These are phyloP conservation scores for Kuschelorhynchus macadamiae DNA, from an alignment of 2,888 invertebrate species.

Conservation along the genomic window DNA sequence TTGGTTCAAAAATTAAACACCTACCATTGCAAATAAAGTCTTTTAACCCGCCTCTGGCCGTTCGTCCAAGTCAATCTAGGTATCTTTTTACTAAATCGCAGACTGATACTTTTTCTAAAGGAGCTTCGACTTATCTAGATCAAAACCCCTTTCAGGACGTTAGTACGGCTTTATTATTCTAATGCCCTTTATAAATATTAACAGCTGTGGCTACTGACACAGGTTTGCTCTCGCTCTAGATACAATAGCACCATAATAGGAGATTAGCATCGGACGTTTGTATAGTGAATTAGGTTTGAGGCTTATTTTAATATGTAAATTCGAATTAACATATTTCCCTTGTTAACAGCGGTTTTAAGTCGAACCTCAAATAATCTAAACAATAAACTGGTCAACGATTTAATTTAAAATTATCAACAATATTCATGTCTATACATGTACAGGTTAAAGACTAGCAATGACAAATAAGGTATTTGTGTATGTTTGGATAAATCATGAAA, in stretches of 20 bases:
- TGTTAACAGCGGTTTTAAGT: too few relatives aligned
- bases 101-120: constrained; percentile 42
- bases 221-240: constrained; percentile 24
- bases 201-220: constrained; percentile 57
- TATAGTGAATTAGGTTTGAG: constrained; percentile 6
- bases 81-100: constrained; percentile 12
- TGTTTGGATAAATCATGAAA: too few relatives aligned
- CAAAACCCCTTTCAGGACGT: constrained; percentile 52
- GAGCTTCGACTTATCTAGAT: constrained; percentile 53
- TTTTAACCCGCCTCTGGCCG: constrained; percentile 7
- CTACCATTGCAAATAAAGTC: too few relatives aligned
- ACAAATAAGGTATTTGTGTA: too few relatives aligned
- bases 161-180: constrained; percentile 56
- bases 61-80: not conserved
- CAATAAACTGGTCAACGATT: too few relatives aligned
- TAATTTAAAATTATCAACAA: too few relatives aligned
- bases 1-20: too few relatives aligned
- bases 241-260: constrained; percentile 22
- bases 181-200: constrained; percentile 62
- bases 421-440: too few relatives aligned
- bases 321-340: constrained; percentile 7
- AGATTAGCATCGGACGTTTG: constrained; percentile 23
- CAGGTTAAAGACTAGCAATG: too few relatives aligned
- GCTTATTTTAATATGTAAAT: constrained; percentile 24
- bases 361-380: too few relatives aligned